Evolutionary conservation across 2,797 vertebrate genomes (phyloP), one percentile per base, ranked within the genome.

Genomic region (Coracias cyanogaster): DNA sequence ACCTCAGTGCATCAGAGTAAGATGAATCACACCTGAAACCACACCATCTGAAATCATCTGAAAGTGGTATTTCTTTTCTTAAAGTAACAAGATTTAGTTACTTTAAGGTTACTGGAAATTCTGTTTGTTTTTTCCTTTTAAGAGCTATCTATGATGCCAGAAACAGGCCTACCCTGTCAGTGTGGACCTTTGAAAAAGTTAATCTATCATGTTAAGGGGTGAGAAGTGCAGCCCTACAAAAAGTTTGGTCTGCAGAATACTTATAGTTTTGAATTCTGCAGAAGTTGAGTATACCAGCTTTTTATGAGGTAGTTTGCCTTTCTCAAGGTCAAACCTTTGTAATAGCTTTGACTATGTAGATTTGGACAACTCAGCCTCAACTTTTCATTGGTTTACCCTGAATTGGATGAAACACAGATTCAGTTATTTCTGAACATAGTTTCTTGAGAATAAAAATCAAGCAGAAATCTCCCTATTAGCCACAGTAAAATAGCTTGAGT

Each of bases 151-250:
- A 10, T 0, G 2, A 24, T 29, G 54, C 29, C 26, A 92, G 65
- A 77, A 66, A 41, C 18, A 60, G 43, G 12, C 4, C 22, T 86
- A 3, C 22, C 49, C 58, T 92, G 58, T 15, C 31, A 35, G 15
- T 3, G 3, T 33, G 25, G 45, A 37, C 15, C 20, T 46, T 15
- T 45, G 39, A 6, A 31, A 12, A 77, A 66, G 9, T 37, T 25
- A 57, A 29, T 31, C 4, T 33, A 29, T 37, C 0, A 0, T 25
- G 7, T 43, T 55, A 54, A 88, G 8, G 9, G 39, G 7, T 55
- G 43, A 62, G 31, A 85, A 58, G 12, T 24, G 41, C 37, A 69
- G 41, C 15, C 29, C 22, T 43, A 10, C 4, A 57, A 72, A 65
- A 69, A 62, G 1, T 3, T 29, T 29, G 4, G 35, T 35, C 28